These are phyloP conservation scores for Campaea margaritaria DNA, from an alignment of 2,888 invertebrate genomes.

Conservation along the genomic window DNA sequence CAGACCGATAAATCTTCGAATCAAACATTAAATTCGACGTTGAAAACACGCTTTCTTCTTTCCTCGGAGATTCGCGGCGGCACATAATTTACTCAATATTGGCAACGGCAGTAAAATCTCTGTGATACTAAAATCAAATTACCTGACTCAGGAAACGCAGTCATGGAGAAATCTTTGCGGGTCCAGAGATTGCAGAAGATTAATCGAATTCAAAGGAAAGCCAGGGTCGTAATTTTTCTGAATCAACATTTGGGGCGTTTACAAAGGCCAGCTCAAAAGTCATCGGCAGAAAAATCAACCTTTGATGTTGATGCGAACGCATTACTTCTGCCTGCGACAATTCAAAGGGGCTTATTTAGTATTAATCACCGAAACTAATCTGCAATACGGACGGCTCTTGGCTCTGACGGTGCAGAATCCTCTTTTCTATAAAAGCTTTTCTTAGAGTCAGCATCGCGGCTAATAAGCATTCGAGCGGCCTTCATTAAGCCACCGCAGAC, in stretches of 20 bases:
- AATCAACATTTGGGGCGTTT: constrained; percentile 39
- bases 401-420: constrained; percentile 62
- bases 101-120: constrained; percentile 40
- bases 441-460: constrained; percentile 60
- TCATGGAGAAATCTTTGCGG: constrained; percentile 44
- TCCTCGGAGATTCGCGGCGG: constrained; percentile 21
- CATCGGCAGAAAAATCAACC: constrained; percentile 43
- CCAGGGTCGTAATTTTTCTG: constrained; percentile 40
- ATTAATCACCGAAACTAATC: constrained; percentile 59
- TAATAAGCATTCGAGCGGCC: constrained; percentile 73
- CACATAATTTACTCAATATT: constrained; percentile 36
- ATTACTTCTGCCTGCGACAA: constrained; percentile 47
- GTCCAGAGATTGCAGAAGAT: constrained; percentile 42
- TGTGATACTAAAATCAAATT: constrained; percentile 44
- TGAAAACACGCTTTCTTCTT: constrained; percentile 37
- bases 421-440: constrained; percentile 64
- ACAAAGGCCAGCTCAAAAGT: constrained; percentile 44
- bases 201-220: constrained; percentile 44
- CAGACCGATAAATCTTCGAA: constrained; percentile 47
- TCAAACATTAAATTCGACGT: constrained; percentile 39
- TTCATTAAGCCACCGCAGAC: constrained; percentile 70
- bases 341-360: constrained; percentile 45
- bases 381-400: constrained; percentile 47
- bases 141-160: constrained; percentile 41
- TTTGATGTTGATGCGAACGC: constrained; percentile 49